Percentiles rank a stretch among this genome's conserved stretches.
phyloP scores from a whole-genome alignment of 1,140 invertebrate species.

The Trichogramma pretiosum region DNA sequence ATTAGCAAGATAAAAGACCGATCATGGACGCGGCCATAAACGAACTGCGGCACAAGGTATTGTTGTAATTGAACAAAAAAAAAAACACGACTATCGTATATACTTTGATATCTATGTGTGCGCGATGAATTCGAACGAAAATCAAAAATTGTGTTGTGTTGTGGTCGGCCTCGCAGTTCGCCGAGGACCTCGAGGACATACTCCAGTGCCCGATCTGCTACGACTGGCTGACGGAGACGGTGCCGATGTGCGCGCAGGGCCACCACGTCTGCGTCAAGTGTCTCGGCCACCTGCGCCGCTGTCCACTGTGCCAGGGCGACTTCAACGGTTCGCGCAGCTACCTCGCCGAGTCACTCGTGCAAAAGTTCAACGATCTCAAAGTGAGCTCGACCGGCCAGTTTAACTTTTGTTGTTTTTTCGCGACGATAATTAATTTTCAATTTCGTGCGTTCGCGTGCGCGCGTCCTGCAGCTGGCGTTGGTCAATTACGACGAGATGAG shows the following conservation, averaged over 20 bases:
- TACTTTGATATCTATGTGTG: too few relatives aligned
- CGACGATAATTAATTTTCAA: too few relatives aligned
- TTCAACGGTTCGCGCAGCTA: constrained; percentile 26
- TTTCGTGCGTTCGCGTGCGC: too few relatives aligned
- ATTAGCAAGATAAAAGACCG: too few relatives aligned
- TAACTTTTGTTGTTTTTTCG: too few relatives aligned
- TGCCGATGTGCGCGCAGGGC: constrained; percentile 25
- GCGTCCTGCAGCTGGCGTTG: too few relatives aligned
- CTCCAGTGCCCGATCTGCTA: constrained; percentile 31
- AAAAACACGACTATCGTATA: too few relatives aligned
- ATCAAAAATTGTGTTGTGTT: not conserved
- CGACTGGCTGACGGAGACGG: constrained; percentile 17
- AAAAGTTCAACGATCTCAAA: constrained; percentile 29
- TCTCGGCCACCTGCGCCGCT: constrained; percentile 13
- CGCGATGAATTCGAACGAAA: not conserved
- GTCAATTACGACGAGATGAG: too few relatives aligned
- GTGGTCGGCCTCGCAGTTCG: constrained; percentile 21
- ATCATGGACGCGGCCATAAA: too few relatives aligned
- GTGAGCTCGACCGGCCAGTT: too few relatives aligned
- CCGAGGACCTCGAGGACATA: constrained; percentile 27
- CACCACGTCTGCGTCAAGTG: constrained; percentile 30
- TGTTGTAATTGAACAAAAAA: too few relatives aligned
- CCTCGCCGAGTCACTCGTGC: constrained; percentile 23
- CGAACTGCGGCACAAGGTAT: too few relatives aligned
- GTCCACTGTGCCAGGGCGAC: constrained; percentile 24